phyloP scores from a whole-genome alignment of 1,140 invertebrate genomes.

The Pantala flavescens region DNA sequence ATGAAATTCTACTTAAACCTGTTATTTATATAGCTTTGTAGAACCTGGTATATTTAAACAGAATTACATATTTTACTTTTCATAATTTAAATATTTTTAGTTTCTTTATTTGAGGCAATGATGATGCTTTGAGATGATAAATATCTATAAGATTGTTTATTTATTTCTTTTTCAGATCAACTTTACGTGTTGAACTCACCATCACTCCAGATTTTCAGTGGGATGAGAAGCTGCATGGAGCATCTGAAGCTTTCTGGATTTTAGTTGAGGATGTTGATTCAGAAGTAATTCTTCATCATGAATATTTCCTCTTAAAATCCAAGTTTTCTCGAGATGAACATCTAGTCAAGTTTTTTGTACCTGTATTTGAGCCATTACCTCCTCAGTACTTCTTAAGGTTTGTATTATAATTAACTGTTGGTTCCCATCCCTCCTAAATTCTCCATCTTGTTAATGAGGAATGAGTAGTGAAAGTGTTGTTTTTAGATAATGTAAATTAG shows the following conservation, averaged over 20 bases:
- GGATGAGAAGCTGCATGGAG: slow-evolving; percentile 95
- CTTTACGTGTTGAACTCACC: slow-evolving; percentile 87
- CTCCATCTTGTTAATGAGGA: too few species aligned
- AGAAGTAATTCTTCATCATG: slow-evolving; percentile 91
- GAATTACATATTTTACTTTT: background rate
- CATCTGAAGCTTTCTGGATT: slow-evolving; percentile 98
- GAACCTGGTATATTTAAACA: too few species aligned
- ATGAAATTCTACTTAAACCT: too few species aligned
- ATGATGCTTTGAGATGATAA: too few species aligned
- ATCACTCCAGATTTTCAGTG: slow-evolving; percentile 99
- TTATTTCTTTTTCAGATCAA: slow-evolving; percentile 48
- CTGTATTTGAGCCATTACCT: slow-evolving; percentile 94
- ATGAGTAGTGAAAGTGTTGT: too few species aligned
- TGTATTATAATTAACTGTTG: too few species aligned
- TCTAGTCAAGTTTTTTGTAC: slow-evolving; percentile 95
- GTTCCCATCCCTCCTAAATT: too few species aligned
- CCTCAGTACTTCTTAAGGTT: slow-evolving; percentile 91
- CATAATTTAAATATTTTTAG: too few species aligned
- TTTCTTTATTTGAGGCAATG: too few species aligned
- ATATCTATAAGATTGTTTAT: too few species aligned
- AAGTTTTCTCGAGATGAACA: slow-evolving; percentile 94
- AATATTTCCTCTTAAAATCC: slow-evolving; percentile 93
- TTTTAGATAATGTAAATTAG: too few species aligned
- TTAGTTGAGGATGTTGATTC: slow-evolving; percentile 97
- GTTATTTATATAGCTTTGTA: too few species aligned